Base-by-base conservation (phyloP, 2,113 vertebrate species). In the Xenus cinereus region DNA sequence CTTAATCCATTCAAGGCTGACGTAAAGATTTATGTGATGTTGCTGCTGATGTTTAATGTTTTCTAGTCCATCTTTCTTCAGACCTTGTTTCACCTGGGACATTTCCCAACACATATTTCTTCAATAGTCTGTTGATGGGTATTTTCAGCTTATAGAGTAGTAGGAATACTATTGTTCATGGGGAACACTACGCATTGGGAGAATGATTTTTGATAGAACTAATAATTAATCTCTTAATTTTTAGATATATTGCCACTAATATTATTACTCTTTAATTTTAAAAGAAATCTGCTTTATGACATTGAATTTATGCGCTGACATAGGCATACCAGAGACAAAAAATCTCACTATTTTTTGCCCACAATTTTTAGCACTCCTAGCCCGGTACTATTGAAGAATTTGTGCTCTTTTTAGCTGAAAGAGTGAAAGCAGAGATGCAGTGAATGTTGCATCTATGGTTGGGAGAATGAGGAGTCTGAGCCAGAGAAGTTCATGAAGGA, bases 281-380 rank as follows among this genome's bases (percentile, higher is more conserved):
- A 59, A 56, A 4, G 39, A 77, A 79, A 26, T 69, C 7, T 12
- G 4, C 8, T 90, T 75, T 23, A 32, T 41, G 22, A 43, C 57
- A 50, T 22, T 4, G 7, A 53, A 64, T 57, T 69, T 12, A 23
- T 4, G 6, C 2, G 1, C 27, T 41, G 19, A 60, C 3, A 17
- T 46, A 80, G 46, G 18, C 15, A 33, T 54, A 24, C 4, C 20
- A 32, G 57, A 90, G 85, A 59, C n/a, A 48, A 56, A 54, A 60
- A 67, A 17, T 5, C 28, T 3, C 3, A 1, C 2, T 48, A 8
- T 7, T 7, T 75, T 67, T 66, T 39, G 3, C 10, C 7, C 6
- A 1, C 14, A 28, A 28, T 66, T 7, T 79, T 86, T 77, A 69
- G 9, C 14, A 18, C 6, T 67, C 2, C 4, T 69, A 57, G 30